Base-by-base conservation (phyloP, 2,797 vertebrate genomes). In the Gobio occitaniae region DNA sequence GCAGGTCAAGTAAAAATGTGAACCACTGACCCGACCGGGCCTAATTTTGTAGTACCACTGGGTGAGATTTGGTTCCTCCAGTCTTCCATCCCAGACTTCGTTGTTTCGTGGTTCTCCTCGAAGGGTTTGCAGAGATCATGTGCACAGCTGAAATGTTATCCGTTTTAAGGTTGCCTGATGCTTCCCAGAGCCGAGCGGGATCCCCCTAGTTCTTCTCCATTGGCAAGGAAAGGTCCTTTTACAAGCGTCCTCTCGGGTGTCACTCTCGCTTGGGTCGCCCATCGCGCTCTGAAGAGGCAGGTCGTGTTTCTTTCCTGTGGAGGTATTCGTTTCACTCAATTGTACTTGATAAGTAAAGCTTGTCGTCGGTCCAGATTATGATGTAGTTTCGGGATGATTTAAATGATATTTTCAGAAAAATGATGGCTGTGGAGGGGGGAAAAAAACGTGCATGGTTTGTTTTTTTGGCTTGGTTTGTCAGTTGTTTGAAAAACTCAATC, bases 51-150 rank as follows among this genome's bases (percentile, higher is more conserved):
- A 44, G 50, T 78, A 82, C 75, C 68, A 41, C 17, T 61, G 77
- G 13, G 50, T 71, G 76, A 74, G 41, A 76, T 84, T 86, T 69
- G 44, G 78, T 85, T 84, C 71, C 17, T 86, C 86, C 72, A 56
- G 61, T 29, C 65, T 48, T 87, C 78, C 89, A 86, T 85, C 54
- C 48, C 88, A 90, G 84, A 85, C 86, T 89, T 89, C 89, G 86
- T 83, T 84, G 87, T 91, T 83, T 87, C 79, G 56, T 90, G 88
- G 83, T 85, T 87, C 83, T 82, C 86, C 85, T 89, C 84, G 59
- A 82, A 86, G 86, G 25, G 3, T 80, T 61, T 87, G 86, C 79
- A 54, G 86, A 88, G 82, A 91, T 88, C 52, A 25, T 74, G 87
- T 91, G 88, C 38, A 4, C 48, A 47, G 50, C 50, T 81, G 74